A percentile compares a stretch with the other conserved stretches of the same genome.
phyloP scores from a whole-genome alignment of 1,140 invertebrate species.

The Bombus huntii region DNA sequence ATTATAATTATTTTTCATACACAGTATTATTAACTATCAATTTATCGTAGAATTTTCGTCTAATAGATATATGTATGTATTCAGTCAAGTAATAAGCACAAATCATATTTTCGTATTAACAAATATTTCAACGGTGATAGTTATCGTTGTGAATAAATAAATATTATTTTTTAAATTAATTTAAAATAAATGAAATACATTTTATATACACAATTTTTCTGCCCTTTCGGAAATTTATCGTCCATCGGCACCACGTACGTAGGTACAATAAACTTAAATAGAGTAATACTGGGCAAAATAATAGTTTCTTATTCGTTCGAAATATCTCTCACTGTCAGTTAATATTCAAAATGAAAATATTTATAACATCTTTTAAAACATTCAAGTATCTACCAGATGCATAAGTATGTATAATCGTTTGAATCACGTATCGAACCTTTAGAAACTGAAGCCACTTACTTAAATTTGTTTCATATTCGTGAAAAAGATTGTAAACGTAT shows the following conservation, averaged over 20 bases:
- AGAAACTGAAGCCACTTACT: no score
- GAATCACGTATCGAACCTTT: no score
- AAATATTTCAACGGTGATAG: slow-evolving; percentile 10
- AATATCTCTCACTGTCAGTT: background rate
- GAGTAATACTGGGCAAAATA: background rate
- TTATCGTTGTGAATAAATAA: background rate
- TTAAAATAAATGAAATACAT: background rate
- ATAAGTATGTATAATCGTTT: no score
- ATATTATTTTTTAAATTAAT: slow-evolving; percentile 1
- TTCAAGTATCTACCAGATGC: no score
- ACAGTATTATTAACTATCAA: background rate
- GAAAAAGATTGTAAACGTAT: no score
- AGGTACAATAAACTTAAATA: no score
- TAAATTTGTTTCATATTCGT: no score
- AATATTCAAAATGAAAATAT: background rate
- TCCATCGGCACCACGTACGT: background rate
- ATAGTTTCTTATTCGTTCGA: background rate
- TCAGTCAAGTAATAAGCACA: slow-evolving; percentile 25
- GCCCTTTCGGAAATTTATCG: background rate
- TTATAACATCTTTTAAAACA: background rate
- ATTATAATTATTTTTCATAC: slow-evolving; percentile 6
- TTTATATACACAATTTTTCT: background rate
- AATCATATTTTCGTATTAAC: slow-evolving; percentile 2
- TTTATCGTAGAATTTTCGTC: background rate
- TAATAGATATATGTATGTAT: background rate